Base-by-base conservation (phyloP, 2,888 invertebrate genomes). In the Oxyscelio sp. region DNA sequence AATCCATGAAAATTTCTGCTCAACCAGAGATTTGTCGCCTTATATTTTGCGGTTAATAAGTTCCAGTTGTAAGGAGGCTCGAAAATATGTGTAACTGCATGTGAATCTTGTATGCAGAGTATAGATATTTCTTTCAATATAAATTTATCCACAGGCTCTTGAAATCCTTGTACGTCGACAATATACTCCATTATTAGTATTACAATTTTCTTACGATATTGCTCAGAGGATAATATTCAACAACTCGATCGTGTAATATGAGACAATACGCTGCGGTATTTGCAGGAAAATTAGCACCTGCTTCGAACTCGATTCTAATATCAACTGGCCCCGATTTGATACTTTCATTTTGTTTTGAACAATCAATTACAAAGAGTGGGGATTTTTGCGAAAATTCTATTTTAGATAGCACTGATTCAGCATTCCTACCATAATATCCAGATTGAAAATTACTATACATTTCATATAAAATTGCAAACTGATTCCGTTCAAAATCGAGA, bases 331-430 rank as follows among this genome's bases (percentile, higher is more conserved):
- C 63, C 1, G 4, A 38, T 66, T 74, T 83, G 0, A 83, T n/a
- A 13, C 68, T 34, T 40, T 83, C 73, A 15, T 65, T 58, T 21
- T 83, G 78, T 34, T 70, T 68, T 22, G 80, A 80, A 24, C 75
- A 75, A 50, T 70, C 75, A 6, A 70, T 45, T 0, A 56, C 43
- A 59, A 59, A 40, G 3, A 59, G 22, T 13, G 59, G 59, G n/a
- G n/a, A n/a, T n/a, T n/a, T n/a, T n/a, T n/a, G 3, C 66, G 50
- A 31, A 38, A 70, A 50, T 61, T 59, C 6, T 71, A 48, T 45
- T 71, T 71, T 0, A n/a, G n/a, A n/a, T n/a, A n/a, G n/a, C n/a
- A n/a, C n/a, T n/a, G n/a, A n/a, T n/a, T n/a, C n/a, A n/a, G 61
- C 43, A 27, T 63, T 45, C n/a, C n/a, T 2, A 63, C 27, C 11